phyloP scores from a whole-genome alignment of 1,140 invertebrate species.

The Drosophila oshimai region DNA sequence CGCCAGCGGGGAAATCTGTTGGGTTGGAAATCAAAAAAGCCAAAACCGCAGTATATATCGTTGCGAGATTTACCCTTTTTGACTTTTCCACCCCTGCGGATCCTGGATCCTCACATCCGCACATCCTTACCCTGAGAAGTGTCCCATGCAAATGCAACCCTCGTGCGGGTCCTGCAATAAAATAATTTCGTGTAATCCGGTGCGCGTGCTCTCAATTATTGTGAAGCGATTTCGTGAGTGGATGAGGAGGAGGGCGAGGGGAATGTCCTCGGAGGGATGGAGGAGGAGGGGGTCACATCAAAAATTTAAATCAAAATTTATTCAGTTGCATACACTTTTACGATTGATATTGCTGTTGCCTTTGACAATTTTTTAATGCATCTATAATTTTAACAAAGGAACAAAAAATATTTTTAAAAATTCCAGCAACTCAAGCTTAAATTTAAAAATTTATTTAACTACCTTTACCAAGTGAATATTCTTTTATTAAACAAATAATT shows the following conservation, averaged over 20 bases:
- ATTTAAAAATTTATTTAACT: no score
- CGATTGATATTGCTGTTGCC: no score
- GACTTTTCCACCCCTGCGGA: slow-evolving; percentile 50
- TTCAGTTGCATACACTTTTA: not conserved
- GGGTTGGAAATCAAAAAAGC: not conserved
- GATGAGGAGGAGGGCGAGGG: not conserved
- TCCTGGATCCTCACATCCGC: not conserved
- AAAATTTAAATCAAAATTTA: no score
- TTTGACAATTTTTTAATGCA: no score
- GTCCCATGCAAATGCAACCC: slow-evolving; percentile 2
- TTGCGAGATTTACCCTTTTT: slow-evolving; percentile 27
- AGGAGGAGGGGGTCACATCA: not conserved
- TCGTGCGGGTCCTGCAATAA: slow-evolving; percentile 32
- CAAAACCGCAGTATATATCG: slow-evolving; percentile 5
- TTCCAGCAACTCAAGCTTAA: no score
- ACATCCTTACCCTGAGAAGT: not conserved
- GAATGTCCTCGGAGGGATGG: not conserved
- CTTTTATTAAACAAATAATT: no score
- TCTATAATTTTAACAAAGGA: no score
- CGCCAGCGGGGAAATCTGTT: not conserved
- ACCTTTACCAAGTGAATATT: no score
- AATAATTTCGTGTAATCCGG: slow-evolving; percentile 70
- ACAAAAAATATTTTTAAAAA: no score
- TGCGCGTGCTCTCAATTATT: slow-evolving; percentile 73
- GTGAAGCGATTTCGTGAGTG: slow-evolving; percentile 46